Base-by-base conservation (phyloP, 2,888 invertebrate species). In the Galerucella calmariensis region DNA sequence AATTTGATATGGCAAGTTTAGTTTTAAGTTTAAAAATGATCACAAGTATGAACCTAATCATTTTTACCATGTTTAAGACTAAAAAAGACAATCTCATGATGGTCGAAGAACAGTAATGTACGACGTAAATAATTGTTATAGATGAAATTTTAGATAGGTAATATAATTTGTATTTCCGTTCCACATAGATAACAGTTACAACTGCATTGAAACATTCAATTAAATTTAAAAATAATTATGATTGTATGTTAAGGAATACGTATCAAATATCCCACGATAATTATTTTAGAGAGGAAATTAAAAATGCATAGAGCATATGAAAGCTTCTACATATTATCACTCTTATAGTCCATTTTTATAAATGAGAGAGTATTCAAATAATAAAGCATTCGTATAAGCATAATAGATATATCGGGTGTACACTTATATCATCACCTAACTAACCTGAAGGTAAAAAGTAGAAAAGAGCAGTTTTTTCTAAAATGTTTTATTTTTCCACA, bases 101-200 rank as follows among this genome's bases (percentile, higher is more conserved):
- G 5, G 12, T 20, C 8, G 12, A 61, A 61, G 35, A 35, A 61
- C 27, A 61, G 14, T 61, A 61, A 61, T 61, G 61, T 16, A 61
- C 61, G 14, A 61, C 1, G 14, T 27, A 56, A 27, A 61, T 27
- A 61, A 35, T 27, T 61, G 35, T 1, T 61, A 10, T 27, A 27
- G 61, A 35, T 61, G n/a, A 61, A 61, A 61, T 35, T 61, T 61
- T 61, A 35, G 27, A 14, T 10, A 16, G 35, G 11, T 61, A 61
- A 35, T 61, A 16, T 61, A 35, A 27, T 24, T 27, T 59, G 12
- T 61, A 61, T 35, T 61, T 35, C 61, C 35, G 59, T 27, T 59
- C n/a, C 20, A 27, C 27, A 59, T 24, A 24, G 20, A 56, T 56
- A 56, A 56, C 3, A 56, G 9, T 56, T 14, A n/a, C 20, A 16